A percentile compares a stretch with the other conserved stretches of the same genome.
Evolutionary conservation across 2,113 vertebrate genomes (phyloP).

Genomic region (Australoheros scitulus): DNA sequence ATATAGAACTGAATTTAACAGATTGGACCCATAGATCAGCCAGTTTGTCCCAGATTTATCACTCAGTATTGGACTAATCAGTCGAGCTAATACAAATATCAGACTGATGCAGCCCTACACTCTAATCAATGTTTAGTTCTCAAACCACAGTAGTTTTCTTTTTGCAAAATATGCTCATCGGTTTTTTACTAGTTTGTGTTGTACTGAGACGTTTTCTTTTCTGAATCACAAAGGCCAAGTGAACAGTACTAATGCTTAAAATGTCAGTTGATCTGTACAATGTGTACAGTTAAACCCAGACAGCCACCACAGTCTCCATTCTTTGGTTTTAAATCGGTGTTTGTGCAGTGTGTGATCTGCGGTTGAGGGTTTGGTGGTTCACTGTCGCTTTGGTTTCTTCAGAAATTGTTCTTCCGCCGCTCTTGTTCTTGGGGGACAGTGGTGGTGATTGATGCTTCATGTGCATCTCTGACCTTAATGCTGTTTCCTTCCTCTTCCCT

Average conservation of each 20-base stretch:
- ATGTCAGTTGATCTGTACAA: not conserved
- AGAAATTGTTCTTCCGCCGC: not conserved
- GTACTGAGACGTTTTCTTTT: not conserved
- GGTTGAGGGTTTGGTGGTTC: slow-evolving; percentile 7
- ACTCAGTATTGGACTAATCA: too few relatives aligned
- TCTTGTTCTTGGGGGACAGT: not conserved
- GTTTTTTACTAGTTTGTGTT: too few relatives aligned
- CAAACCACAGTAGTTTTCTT: too few relatives aligned
- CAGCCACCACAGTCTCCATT: not conserved
- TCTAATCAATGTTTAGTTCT: too few relatives aligned
- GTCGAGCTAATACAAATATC: too few relatives aligned
- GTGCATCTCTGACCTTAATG: not conserved
- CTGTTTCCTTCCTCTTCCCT: not conserved
- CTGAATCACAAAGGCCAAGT: not conserved
- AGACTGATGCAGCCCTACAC: too few relatives aligned
- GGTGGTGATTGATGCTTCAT: not conserved
- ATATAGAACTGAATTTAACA: too few relatives aligned
- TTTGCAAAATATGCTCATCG: too few relatives aligned
- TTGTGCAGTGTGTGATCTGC: not conserved
- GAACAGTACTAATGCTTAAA: not conserved
- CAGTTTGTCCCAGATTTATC: too few relatives aligned
- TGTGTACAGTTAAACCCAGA: not conserved
- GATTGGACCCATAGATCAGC: too few relatives aligned
- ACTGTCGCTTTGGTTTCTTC: slow-evolving; percentile 4
- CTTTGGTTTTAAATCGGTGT: not conserved